A percentile compares a stretch with the other conserved stretches of the same genome.
phyloP scores from a whole-genome alignment of 2,888 invertebrate genomes.

The Onthophagus sagittarius region DNA sequence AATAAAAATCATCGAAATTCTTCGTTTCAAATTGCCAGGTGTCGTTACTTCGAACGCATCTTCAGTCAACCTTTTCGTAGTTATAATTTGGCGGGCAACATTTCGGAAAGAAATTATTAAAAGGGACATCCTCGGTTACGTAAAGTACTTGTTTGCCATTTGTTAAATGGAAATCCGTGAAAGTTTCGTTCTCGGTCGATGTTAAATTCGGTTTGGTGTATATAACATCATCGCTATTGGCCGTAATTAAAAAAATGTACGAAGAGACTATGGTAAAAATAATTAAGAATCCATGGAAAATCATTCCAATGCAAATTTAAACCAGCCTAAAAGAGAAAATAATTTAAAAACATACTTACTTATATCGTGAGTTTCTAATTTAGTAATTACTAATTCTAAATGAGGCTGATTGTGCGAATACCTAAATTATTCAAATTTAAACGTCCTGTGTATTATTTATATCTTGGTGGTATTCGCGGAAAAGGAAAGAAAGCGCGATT shows the following conservation, averaged over 20 bases:
- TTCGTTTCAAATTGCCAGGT: conserved; percentile 17
- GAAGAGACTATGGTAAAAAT: background rate
- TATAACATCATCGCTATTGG: background rate
- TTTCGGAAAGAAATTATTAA: conserved; percentile 23
- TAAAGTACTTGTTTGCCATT: background rate
- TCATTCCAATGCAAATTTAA: background rate
- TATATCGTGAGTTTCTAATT: too few species aligned
- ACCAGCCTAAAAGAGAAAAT: too few species aligned
- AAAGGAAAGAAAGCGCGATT: too few species aligned
- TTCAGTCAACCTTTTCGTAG: conserved; percentile 24
- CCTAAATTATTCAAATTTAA: too few species aligned
- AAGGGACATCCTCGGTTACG: background rate
- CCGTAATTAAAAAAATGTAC: background rate
- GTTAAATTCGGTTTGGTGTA: background rate
- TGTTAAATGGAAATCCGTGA: background rate
- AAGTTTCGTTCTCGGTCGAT: background rate
- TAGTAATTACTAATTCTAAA: too few species aligned
- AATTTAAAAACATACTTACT: too few species aligned
- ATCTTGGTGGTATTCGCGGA: too few species aligned
- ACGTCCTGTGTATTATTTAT: too few species aligned
- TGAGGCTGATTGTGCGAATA: too few species aligned
- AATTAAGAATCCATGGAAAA: background rate
- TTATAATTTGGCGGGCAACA: conserved; percentile 28
- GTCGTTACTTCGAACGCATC: conserved; percentile 20
- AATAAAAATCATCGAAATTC: conserved; percentile 15